Evolutionary conservation across 2,888 invertebrate species (phyloP).

Genomic region (Pristionchus japonicus): DNA sequence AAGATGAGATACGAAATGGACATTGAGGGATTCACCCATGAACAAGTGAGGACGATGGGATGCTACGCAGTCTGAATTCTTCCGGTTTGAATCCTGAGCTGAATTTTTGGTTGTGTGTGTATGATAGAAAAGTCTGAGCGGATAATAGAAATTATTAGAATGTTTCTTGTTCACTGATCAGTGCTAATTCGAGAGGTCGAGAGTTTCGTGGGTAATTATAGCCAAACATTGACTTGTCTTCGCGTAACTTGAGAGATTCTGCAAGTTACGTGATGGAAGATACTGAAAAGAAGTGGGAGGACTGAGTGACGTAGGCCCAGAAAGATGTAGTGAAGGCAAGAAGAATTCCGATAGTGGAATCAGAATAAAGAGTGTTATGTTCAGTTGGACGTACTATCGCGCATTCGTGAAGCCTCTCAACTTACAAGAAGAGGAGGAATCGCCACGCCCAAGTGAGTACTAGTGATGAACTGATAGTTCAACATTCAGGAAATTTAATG

Average conservation of each 20-base stretch:
- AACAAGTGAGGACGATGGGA: constrained; percentile 46
- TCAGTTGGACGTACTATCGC: constrained; percentile 56
- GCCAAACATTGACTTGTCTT: not conserved
- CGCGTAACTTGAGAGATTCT: not conserved
- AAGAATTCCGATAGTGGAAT: not conserved
- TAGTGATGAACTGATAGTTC: not conserved
- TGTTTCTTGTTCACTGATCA: not conserved
- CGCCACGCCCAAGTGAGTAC: constrained; percentile 51
- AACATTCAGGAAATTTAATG: not conserved
- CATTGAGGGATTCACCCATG: constrained; percentile 57
- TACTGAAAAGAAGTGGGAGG: not conserved
- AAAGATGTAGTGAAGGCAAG: no score
- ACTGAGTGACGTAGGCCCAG: no score
- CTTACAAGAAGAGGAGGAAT: constrained; percentile 59
- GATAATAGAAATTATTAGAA: no score
- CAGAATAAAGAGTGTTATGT: not conserved
- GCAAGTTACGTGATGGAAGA: not conserved
- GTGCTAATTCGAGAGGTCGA: not conserved
- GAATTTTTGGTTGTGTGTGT: no score
- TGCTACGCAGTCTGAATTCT: no score
- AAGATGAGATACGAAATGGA: constrained; percentile 67
- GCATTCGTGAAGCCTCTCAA: constrained; percentile 52
- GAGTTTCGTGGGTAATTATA: not conserved
- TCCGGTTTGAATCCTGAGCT: no score
- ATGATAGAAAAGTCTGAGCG: no score